Base-by-base conservation (phyloP, 92 coral and sea anemone species). In the Palythoa heliodiscus region DNA sequence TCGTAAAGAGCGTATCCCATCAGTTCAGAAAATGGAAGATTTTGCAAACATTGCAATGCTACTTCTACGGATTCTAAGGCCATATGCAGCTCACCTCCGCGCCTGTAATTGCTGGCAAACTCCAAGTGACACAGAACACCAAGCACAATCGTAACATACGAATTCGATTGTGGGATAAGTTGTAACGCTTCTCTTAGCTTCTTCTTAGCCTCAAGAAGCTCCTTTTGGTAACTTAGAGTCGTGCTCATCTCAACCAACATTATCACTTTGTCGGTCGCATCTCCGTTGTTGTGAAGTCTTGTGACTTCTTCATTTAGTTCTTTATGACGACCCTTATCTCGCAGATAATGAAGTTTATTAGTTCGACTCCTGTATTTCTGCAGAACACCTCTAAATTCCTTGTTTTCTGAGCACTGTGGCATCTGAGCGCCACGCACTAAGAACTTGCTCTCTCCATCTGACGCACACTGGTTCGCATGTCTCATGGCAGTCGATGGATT, bases 241-340 rank as follows among this genome's bases (percentile, higher is more conserved):
- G 38, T 78, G 55, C 83, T 78, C n/a, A 13, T 19, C 11, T 78
- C 83, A 13, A 58, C 25, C 24, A 78, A 53, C 29, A 38, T 19
- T 0, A 78, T 17, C 3, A 78, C 71, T 17, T 61, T 78, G 23
- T 52, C 52, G 11, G 10, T 22, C 5, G 29, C 29, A 11, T 38
- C 83, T 16, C 29, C 70, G 35, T 60, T 35, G 25, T 10, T 24
- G 7, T 19, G 16, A 13, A 60, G 19, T 9, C 8, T 0, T 61
- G 29, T 19, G 5, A 58, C 7, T 40, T 38, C n/a, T 58, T 13
- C 37, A 11, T 22, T 24, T 22, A 78, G 22, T 58, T 19, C 54
- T 19, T 9, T 19, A 20, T 78, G 60, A 2, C 4, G 7, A 25
- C 83, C 83, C 12, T 78, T 37, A 12, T 78, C 83, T 22, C 83